Conservation (phyloP, 2,797 vertebrate species). For the Antennarius maculatus region DNA sequence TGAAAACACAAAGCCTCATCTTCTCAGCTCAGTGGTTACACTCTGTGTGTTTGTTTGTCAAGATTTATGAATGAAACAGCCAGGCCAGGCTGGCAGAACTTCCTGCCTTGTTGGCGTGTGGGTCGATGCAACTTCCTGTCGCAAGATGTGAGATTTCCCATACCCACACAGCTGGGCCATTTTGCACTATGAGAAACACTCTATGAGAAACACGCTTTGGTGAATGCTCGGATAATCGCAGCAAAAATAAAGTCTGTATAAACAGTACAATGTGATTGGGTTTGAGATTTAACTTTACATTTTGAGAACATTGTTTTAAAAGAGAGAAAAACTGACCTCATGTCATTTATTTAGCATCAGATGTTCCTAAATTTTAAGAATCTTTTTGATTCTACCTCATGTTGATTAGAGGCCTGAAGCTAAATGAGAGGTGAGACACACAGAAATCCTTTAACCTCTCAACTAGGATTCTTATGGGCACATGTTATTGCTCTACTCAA, state of each 20-base stretch:
- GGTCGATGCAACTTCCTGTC: conserved; percentile 69
- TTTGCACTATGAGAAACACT: conserved; percentile 51
- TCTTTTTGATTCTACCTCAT: conserved; percentile 14
- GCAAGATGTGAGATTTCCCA: conserved; percentile 65
- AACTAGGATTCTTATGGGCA: conserved; percentile 49
- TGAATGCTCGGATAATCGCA: conserved; percentile 28
- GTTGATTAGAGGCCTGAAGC: conserved; percentile 39
- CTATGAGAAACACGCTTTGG: no score
- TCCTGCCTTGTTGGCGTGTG: conserved; percentile 55
- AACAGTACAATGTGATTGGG: neutral
- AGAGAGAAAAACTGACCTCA: neutral
- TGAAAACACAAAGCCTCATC: conserved; percentile 19
- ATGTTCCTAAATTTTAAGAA: conserved; percentile 4
- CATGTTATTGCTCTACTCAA: conserved; percentile 53
- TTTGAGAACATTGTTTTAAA: neutral
- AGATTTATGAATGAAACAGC: conserved; percentile 73
- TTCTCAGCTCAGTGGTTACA: conserved; percentile 30
- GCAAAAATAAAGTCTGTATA: conserved; percentile 13
- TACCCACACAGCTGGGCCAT: conserved; percentile 63
- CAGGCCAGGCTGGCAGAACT: conserved; percentile 51
- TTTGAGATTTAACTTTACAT: neutral
- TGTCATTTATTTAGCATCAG: conserved; percentile 8
- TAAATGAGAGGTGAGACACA: conserved; percentile 28
- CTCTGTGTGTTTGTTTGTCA: conserved; percentile 28
- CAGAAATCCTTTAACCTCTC: conserved; percentile 41